Evolutionary conservation across 2,888 invertebrate species (phyloP), one percentile per base, ranked within the genome.

Genomic region (Cepaea hortensis): DNA sequence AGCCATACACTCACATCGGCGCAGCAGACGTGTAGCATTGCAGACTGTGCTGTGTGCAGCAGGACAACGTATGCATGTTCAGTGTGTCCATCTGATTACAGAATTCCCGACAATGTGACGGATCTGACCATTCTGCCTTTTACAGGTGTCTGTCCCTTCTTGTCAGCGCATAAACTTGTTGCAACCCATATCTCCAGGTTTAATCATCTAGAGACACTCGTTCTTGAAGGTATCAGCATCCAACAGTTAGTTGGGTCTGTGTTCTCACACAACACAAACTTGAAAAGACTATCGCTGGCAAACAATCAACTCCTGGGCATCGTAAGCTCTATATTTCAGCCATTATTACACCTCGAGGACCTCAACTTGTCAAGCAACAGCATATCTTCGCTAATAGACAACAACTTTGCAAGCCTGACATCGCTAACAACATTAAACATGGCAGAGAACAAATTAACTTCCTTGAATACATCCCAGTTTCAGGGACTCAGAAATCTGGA

Each of bases 251-350:
- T 55, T 15, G 9, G 11, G 3, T 13, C 50, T n/a, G 23, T 46
- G 18, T 83, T 83, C 50, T 3, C 3, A 13, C 46, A 68, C n/a
- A 70, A 46, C 50, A 18, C 50, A 20, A 85, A 79, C 9, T 50
- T 85, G n/a, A 85, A 72, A 48, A n/a, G 61, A 68, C 13, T 85
- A 18, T 79, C 85, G 3, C 5, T 85, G 70, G 85, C 85, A 3
- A 35, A 80, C 35, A 80, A 80, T n/a, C 15, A 5, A 11, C 65
- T 83, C 50, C 50, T 20, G 20, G 65, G 68, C 3, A 18, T 70
- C 7, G 46, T 6, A 18, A 18, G 20, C 20, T 15, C 15, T 0
- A 18, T 7, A n/a, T 35, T 76, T 11, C 15, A 48, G 46, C n/a
- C 18, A 13, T n/a, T 84, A 6, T 0, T 15, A 0, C 62, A 75